Evolutionary conservation across 2,797 vertebrate genomes (phyloP), one percentile per base, ranked within the genome.

Genomic region (Pseudomugil gertrudae): DNA sequence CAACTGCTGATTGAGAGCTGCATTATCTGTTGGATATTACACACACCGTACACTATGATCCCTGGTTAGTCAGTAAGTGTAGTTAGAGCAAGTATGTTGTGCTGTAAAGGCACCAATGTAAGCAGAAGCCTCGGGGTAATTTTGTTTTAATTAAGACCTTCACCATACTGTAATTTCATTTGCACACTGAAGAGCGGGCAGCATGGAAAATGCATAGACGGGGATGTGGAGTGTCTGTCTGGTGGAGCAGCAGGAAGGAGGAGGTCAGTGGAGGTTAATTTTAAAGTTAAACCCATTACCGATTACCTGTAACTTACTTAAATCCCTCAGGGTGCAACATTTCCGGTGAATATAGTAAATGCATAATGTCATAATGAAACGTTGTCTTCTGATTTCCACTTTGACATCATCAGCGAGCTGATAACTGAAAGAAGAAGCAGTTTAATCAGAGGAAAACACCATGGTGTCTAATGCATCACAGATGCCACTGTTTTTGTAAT

Each of bases 161-260:
- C 88, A 84, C 81, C 82, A 75, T 80, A 73, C 76, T 55, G 47
- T 86, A 84, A 88, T 89, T 89, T 89, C 86, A 91, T 93, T 89
- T 89, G 84, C 89, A 69, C 80, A 77, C 67, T 63, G 74, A 87
- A 70, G 78, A 71, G 74, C 56, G 80, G 80, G 85, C 88, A 80
- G 48, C 66, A 26, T 0, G 11, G 30, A 53, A 57, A 68, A 54
- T 5, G 47, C 38, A 27, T 17, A 26, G 17, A 57, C 11, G 50
- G 33, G 10, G 5, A 38, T 38, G 65, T n/a, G 57, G 68, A 29
- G 73, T 2, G 48, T 45, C 24, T 14, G 60, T 60, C 33, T 47
- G 74, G 57, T 26, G 27, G 64, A 67, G 27, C 62, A 66, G 84
- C 30, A 45, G 57, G 48, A 57, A 64, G 68, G 68, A 63, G 40